These are phyloP conservation scores for Pogoniulus pusillus DNA, from an alignment of 2,797 vertebrate genomes.

Conservation along the genomic window DNA sequence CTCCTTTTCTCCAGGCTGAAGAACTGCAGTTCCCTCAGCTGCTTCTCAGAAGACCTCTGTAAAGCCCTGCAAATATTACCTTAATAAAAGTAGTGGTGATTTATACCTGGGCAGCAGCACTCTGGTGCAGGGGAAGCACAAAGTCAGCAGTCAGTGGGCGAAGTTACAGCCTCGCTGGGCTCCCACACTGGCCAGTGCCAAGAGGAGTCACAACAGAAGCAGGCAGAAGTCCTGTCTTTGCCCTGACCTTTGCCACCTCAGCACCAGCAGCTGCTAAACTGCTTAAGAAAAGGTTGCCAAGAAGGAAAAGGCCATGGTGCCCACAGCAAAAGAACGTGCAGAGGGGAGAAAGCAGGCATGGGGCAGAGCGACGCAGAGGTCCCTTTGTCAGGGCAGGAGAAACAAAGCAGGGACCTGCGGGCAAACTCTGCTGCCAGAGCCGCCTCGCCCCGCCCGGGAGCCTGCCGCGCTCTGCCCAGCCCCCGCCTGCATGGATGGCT, in stretches of 20 bases:
- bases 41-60: too few relatives aligned
- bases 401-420: conserved; percentile 14
- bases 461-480: not conserved
- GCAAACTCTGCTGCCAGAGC: not conserved
- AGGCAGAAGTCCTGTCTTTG: not conserved
- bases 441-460: not conserved
- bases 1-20: too few relatives aligned
- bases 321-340: not conserved
- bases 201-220: not conserved
- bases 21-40: not conserved
- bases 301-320: conserved; percentile 24
- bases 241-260: not conserved
- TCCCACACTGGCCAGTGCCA: not conserved
- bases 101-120: not conserved
- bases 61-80: not conserved
- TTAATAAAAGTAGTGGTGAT: not conserved
- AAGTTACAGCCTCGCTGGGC: not conserved
- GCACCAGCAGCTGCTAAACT: not conserved
- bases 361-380: conserved; percentile 11
- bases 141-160: not conserved
- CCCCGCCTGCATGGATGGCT: not conserved
- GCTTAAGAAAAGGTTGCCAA: not conserved
- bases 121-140: not conserved
- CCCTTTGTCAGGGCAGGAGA: conserved; percentile 1
- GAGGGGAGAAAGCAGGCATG: not conserved